Percentiles rank a stretch among this genome's conserved stretches.
These are phyloP conservation scores for Empis stercorea DNA, from an alignment of 2,888 invertebrate genomes.

Conservation along the genomic window DNA sequence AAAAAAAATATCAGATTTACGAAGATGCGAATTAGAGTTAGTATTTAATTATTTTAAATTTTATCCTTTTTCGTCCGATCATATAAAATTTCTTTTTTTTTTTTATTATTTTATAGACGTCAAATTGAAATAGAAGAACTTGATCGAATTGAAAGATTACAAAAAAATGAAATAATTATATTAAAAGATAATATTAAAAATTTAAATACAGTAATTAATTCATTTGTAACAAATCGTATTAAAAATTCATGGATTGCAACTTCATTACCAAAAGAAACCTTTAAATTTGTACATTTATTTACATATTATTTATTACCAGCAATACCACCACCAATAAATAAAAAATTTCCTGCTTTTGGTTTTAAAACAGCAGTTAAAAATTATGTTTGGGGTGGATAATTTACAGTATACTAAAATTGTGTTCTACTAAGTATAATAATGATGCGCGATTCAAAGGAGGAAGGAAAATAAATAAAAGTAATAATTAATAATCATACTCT, in stretches of 20 bases:
- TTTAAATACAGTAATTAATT: conserved; percentile 19
- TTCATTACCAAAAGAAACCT: conserved; percentile 18
- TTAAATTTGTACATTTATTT: conserved; percentile 24
- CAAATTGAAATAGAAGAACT: conserved; percentile 3
- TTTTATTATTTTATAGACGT: conserved; percentile 13
- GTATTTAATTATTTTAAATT: conserved; percentile 4
- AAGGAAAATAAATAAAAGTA: no score
- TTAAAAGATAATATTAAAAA: not conserved
- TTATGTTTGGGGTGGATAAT: not conserved
- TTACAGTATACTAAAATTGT: no score
- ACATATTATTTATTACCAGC: conserved; percentile 25
- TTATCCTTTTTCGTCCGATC: no score
- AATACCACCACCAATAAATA: conserved; percentile 20
- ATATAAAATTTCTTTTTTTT: not conserved
- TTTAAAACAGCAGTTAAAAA: conserved; percentile 2
- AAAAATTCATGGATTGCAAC: conserved; percentile 18
- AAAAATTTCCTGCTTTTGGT: conserved; percentile 4
- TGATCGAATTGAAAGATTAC: not conserved
- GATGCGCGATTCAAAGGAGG: no score
- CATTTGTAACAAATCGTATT: conserved; percentile 22
- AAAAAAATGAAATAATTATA: not conserved
- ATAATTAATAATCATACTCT: no score
- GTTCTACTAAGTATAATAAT: no score
- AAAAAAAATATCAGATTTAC: conserved; percentile 4
- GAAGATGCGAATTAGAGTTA: conserved; percentile 10